Evolutionary conservation across 2,888 invertebrate species (phyloP).

Genomic region (Phengaris alcon): DNA sequence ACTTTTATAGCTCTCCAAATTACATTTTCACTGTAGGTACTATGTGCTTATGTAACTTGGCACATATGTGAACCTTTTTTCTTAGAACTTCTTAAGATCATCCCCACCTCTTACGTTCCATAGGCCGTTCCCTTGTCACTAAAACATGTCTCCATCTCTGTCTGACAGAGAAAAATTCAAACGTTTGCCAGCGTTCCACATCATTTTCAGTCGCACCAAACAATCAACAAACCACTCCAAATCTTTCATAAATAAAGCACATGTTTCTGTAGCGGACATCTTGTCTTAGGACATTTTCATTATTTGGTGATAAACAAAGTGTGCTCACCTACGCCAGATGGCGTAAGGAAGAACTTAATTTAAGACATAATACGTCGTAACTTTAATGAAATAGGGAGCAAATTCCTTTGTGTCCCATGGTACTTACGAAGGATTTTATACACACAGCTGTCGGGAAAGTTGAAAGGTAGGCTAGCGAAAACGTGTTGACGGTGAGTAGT

Average conservation of each 20-base stretch:
- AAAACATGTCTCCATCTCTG: constrained; percentile 70
- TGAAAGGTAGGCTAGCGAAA: constrained; percentile 69
- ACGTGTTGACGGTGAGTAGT: constrained; percentile 58
- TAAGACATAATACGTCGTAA: constrained; percentile 39
- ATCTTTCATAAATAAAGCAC: constrained; percentile 35
- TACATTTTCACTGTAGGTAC: constrained; percentile 42
- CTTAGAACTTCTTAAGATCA: constrained; percentile 71
- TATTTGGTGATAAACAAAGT: constrained; percentile 32
- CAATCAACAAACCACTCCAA: constrained; percentile 44
- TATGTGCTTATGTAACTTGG: constrained; percentile 37
- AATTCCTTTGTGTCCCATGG: constrained; percentile 28
- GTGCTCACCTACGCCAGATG: constrained; percentile 30
- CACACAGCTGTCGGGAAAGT: constrained; percentile 55
- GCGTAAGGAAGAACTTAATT: constrained; percentile 31
- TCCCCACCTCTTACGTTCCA: constrained; percentile 64
- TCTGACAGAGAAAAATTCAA: constrained; percentile 68
- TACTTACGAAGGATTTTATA: constrained; percentile 42
- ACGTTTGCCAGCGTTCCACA: constrained; percentile 57
- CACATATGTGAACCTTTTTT: constrained; percentile 29
- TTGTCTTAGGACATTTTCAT: constrained; percentile 33
- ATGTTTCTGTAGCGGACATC: constrained; percentile 37
- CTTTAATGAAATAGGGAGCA: neutral
- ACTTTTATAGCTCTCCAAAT: constrained; percentile 39
- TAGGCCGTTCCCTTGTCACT: constrained; percentile 74
- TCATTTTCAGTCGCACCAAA: constrained; percentile 51